phyloP scores from a whole-genome alignment of 2,797 vertebrate genomes.

The Chrysocyon brachyurus region DNA sequence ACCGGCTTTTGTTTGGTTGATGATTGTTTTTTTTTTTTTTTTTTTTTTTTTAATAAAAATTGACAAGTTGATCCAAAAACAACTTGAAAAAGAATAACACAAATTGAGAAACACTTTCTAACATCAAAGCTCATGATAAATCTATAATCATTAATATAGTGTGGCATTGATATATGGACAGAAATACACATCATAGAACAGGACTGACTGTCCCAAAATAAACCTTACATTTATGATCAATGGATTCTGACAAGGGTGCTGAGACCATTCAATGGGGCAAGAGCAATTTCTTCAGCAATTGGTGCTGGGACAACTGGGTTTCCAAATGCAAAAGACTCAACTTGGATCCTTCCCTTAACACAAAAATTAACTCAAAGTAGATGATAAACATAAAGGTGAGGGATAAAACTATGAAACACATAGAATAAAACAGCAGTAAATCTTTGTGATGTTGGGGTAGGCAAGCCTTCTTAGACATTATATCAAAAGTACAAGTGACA shows the following conservation, averaged over 20 bases:
- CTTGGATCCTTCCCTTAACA: not conserved
- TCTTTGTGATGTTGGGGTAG: not conserved
- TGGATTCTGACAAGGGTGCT: not conserved
- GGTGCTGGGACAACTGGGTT: not conserved
- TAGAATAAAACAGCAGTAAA: too few relatives aligned
- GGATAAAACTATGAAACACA: not conserved
- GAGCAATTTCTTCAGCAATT: not conserved
- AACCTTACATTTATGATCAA: not conserved
- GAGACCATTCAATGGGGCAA: not conserved
- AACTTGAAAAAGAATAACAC: not conserved
- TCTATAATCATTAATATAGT: too few relatives aligned
- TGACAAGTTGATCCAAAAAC: not conserved
- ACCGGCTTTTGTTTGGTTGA: not conserved
- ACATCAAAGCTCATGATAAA: not conserved
- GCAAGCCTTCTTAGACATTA: not conserved
- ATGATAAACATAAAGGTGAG: not conserved
- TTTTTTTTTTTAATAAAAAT: not conserved
- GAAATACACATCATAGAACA: fast-evolving
- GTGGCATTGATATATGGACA: not conserved
- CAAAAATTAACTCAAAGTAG: not conserved
- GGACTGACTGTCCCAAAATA: not conserved
- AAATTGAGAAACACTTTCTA: not conserved
- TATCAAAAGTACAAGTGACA: not conserved
- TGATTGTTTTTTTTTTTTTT: not conserved
- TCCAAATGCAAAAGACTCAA: not conserved